Evolutionary conservation across 2,113 vertebrate species (phyloP).

Genomic region (Pyxicephalus adspersus): DNA sequence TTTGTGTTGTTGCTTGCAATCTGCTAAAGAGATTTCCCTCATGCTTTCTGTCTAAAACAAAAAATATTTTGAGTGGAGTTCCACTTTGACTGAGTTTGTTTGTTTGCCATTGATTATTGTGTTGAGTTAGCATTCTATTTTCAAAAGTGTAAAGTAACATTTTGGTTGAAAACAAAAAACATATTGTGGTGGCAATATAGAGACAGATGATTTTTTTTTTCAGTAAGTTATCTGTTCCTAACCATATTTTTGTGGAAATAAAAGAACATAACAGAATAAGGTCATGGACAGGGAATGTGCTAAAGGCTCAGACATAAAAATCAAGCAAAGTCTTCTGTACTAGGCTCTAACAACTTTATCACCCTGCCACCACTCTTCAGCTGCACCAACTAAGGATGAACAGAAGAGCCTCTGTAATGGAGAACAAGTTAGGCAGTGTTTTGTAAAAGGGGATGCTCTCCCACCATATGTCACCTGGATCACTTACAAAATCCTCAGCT

Average conservation of each 20-base stretch:
- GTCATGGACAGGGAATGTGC: background rate
- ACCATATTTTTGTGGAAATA: conserved; percentile 16
- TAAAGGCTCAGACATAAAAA: conserved; percentile 11
- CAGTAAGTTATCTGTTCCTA: conserved; percentile 25
- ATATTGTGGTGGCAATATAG: conserved; percentile 10
- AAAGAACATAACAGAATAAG: background rate
- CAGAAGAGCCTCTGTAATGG: conserved; percentile 29
- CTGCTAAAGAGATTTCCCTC: too few species aligned
- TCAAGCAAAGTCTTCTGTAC: conserved; percentile 15
- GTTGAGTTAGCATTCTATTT: background rate
- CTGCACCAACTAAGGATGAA: background rate
- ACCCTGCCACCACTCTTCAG: background rate
- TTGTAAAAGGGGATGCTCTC: conserved; percentile 22
- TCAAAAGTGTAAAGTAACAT: background rate
- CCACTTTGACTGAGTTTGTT: background rate
- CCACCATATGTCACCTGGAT: conserved; percentile 33
- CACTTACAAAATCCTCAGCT: conserved; percentile 16
- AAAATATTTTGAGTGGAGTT: background rate
- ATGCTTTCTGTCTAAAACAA: background rate
- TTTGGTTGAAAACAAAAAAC: conserved; percentile 58
- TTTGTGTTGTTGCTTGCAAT: background rate
- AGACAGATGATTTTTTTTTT: conserved; percentile 27
- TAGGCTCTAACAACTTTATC: conserved; percentile 10
- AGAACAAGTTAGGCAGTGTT: conserved; percentile 34
- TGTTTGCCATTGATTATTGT: background rate